These are phyloP conservation scores for Thamnaconus septentrionalis DNA, from an alignment of 2,113 vertebrate genomes.

Conservation along the genomic window DNA sequence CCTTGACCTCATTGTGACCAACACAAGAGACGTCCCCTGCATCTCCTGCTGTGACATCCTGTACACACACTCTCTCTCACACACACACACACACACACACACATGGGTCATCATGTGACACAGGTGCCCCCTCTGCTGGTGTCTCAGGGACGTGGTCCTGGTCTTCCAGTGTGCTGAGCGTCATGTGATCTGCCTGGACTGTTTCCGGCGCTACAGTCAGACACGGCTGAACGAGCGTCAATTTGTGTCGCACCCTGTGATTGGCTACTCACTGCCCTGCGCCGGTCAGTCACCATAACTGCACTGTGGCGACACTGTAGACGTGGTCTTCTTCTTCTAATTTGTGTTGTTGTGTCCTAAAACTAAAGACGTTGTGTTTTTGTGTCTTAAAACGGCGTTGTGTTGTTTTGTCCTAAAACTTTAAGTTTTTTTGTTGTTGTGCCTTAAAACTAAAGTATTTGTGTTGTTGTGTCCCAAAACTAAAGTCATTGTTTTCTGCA, in stretches of 20 bases:
- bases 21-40: constrained; percentile 55
- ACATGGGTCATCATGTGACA: neutral
- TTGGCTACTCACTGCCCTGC: constrained; percentile 90
- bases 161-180: constrained; percentile 84
- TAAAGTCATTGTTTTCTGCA: constrained; percentile 46
- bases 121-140: neutral
- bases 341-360: neutral
- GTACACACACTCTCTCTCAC: constrained; percentile 22
- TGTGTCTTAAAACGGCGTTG: too few species aligned
- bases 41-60: constrained; percentile 59
- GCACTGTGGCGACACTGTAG: too few species aligned
- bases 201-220: constrained; percentile 87
- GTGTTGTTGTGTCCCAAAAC: too few species aligned
- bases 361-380: too few species aligned
- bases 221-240: constrained; percentile 85
- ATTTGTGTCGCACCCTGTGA: constrained; percentile 76
- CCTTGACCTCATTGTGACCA: constrained; percentile 59
- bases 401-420: too few species aligned
- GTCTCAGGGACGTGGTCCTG: constrained; percentile 83
- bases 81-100: neutral
- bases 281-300: constrained; percentile 68
- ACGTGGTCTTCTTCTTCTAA: neutral
- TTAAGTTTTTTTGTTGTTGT: too few species aligned
- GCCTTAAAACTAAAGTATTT: too few species aligned
- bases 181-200: constrained; percentile 92